These are phyloP conservation scores for Poecilia velifera DNA, from an alignment of 2,797 vertebrate species.

Conservation along the genomic window DNA sequence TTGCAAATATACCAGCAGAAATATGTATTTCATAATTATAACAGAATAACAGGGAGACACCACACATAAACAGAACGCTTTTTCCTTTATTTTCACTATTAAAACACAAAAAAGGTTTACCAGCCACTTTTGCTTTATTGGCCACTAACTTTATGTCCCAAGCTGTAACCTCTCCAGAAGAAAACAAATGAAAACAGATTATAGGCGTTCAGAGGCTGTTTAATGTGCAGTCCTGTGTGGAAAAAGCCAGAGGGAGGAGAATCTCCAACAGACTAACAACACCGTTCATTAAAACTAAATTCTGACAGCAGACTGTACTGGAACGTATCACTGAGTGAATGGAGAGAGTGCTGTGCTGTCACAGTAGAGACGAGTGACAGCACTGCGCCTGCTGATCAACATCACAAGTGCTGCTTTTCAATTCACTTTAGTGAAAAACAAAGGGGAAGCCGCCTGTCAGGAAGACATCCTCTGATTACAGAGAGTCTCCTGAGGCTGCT, in stretches of 20 bases:
- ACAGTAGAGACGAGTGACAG: not conserved
- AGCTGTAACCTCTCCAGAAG: not conserved
- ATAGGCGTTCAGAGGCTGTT: not conserved
- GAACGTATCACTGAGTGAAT: not conserved
- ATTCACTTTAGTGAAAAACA: slow-evolving; percentile 8
- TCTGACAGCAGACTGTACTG: not conserved
- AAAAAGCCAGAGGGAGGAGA: too few species aligned
- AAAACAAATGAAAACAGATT: not conserved
- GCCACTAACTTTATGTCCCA: not conserved
- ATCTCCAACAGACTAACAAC: not conserved
- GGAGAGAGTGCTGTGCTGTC: not conserved
- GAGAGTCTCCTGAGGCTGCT: slow-evolving; percentile 7
- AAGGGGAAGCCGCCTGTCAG: slow-evolving; percentile 4
- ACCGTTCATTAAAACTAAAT: not conserved
- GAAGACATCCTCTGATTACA: slow-evolving; percentile 6
- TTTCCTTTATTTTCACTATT: not conserved
- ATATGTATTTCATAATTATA: not conserved
- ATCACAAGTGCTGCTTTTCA: slow-evolving; percentile 1
- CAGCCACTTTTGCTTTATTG: not conserved
- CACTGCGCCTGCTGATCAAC: slow-evolving; percentile 1
- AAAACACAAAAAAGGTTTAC: not conserved
- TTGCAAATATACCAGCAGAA: not conserved
- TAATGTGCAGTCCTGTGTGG: not conserved
- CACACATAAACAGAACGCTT: not conserved
- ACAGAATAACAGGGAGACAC: not conserved